phyloP scores from a whole-genome alignment of 2,113 vertebrate genomes.

The Brachionichthys hirsutus region DNA sequence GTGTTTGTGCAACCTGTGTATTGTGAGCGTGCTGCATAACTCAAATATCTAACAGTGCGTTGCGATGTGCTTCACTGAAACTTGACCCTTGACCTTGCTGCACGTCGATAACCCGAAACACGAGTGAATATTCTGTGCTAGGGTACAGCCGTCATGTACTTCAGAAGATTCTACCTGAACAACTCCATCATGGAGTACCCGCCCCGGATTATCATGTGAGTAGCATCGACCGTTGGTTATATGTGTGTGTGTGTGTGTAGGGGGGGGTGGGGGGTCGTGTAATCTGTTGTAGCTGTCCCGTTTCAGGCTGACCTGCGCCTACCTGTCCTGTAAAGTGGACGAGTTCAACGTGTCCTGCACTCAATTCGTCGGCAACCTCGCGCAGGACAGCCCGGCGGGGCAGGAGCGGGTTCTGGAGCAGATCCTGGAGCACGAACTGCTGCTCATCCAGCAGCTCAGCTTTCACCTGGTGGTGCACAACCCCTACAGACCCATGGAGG shows the following conservation, averaged over 20 bases:
- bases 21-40: no score
- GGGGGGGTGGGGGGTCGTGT: no score
- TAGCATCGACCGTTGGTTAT: no score
- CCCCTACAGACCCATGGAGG: conserved; percentile 94
- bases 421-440: conserved; percentile 92
- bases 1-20: no score
- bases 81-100: neutral
- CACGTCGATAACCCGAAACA: neutral
- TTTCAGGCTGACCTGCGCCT: conserved; percentile 89
- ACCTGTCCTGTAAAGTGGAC: conserved; percentile 96
- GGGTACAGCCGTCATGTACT: conserved; percentile 95
- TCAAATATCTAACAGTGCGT: no score
- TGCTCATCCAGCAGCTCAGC: conserved; percentile 95
- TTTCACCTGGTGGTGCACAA: conserved; percentile 97
- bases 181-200: conserved; percentile 97
- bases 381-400: conserved; percentile 83
- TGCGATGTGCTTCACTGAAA: neutral
- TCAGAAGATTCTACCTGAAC: conserved; percentile 95
- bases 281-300: neutral
- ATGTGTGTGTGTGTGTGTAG: no score
- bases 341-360: conserved; percentile 96
- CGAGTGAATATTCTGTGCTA: conserved; percentile 55
- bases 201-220: conserved; percentile 95
- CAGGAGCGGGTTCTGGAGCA: conserved; percentile 90
- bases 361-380: conserved; percentile 93